Evolutionary conservation across 2,797 vertebrate genomes (phyloP).

Genomic region (Cephalopachus bancanus): DNA sequence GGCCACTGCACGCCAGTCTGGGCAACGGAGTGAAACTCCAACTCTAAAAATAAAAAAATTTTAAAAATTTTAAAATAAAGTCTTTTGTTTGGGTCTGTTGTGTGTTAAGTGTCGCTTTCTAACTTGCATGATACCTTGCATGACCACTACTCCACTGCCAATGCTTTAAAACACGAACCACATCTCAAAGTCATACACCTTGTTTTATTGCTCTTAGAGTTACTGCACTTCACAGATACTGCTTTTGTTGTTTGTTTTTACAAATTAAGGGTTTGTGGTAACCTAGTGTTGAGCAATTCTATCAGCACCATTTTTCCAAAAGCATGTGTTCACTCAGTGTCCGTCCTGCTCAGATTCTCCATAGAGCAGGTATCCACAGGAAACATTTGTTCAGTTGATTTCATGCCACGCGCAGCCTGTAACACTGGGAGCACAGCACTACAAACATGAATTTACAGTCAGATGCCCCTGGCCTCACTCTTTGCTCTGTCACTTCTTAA

Average conservation of each 20-base stretch:
- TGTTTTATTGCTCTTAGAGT: too few species aligned
- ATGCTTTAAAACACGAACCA: background rate
- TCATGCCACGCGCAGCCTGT: background rate
- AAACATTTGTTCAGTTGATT: background rate
- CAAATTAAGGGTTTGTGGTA: too few species aligned
- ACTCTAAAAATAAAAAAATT: too few species aligned
- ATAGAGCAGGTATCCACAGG: too few species aligned
- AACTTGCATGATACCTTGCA: background rate
- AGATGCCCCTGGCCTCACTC: background rate
- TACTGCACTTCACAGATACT: too few species aligned
- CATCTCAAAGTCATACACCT: background rate
- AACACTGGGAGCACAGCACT: background rate
- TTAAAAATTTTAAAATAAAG: too few species aligned
- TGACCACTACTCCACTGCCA: background rate
- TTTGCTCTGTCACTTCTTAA: background rate
- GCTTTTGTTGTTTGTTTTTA: too few species aligned
- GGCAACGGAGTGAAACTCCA: too few species aligned
- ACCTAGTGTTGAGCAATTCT: too few species aligned
- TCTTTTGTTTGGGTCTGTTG: background rate
- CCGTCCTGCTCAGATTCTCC: background rate
- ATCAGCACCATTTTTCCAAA: too few species aligned
- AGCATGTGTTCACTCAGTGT: background rate
- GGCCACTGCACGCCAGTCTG: too few species aligned
- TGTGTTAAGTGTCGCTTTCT: background rate
- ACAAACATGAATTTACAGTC: background rate